Evolutionary conservation across 2,888 invertebrate species (phyloP).

Genomic region (Siphlonurus alternatus): DNA sequence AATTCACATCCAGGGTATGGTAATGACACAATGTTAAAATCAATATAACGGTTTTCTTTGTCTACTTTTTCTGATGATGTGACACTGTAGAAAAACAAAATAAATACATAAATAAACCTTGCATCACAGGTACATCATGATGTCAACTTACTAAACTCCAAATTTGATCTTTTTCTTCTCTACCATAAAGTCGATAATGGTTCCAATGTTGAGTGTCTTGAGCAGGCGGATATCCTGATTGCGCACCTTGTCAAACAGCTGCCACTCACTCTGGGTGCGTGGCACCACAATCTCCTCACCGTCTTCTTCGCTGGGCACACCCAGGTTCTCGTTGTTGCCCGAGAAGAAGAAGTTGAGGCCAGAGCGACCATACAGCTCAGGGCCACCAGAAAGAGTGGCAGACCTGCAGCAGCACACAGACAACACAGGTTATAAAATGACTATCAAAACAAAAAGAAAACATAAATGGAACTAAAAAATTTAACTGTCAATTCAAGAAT

Average conservation of each 20-base stretch:
- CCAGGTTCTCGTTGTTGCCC: constrained; percentile 17
- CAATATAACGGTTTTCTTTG: constrained; percentile 53
- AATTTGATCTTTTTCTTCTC: constrained; percentile 71
- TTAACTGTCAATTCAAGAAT: neutral
- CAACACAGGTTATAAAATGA: constrained; percentile 6
- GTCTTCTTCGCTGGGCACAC: constrained; percentile 12
- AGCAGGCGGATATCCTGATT: constrained; percentile 51
- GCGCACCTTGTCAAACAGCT: constrained; percentile 43
- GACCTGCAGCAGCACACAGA: constrained; percentile 45
- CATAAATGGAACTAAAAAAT: neutral
- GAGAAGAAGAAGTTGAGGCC: constrained; percentile 41
- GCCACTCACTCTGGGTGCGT: constrained; percentile 28
- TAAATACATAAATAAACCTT: neutral
- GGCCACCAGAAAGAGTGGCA: constrained; percentile 52
- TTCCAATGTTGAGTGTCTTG: constrained; percentile 47
- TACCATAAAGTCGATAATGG: constrained; percentile 68
- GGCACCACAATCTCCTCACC: constrained; percentile 16
- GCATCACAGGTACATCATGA: constrained; percentile 13
- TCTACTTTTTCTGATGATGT: constrained; percentile 73
- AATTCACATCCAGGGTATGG: constrained; percentile 78
- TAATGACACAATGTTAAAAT: constrained; percentile 51
- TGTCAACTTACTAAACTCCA: constrained; percentile 49
- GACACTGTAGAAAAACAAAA: constrained; percentile 34
- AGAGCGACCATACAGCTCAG: constrained; percentile 54
- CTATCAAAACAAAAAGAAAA: neutral